Conservation (phyloP, 1,140 invertebrate genomes). For the Solenopsis fugax region DNA sequence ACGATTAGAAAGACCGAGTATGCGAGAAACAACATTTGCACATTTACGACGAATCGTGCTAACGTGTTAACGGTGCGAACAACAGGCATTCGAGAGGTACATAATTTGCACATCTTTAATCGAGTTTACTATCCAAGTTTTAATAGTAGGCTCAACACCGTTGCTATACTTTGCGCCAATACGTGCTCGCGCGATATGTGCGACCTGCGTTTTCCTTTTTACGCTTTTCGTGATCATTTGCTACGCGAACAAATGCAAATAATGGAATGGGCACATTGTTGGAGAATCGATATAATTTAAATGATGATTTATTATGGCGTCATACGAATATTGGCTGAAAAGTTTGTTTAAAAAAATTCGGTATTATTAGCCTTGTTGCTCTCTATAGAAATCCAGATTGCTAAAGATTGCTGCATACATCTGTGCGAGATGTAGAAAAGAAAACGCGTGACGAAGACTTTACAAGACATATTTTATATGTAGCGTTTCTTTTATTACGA, state of each 20-base stretch:
- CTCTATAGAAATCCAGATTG: neutral
- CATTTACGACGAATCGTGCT: constrained; percentile 53
- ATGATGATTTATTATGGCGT: neutral
- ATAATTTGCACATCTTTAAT: constrained; percentile 40
- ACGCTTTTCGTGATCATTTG: neutral
- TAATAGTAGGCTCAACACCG: neutral
- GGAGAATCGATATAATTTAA: neutral
- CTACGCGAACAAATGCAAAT: neutral
- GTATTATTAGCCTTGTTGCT: neutral
- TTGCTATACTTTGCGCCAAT: neutral
- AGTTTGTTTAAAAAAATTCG: neutral
- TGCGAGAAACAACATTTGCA: constrained; percentile 34
- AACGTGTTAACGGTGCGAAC: constrained; percentile 75
- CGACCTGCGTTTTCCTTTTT: neutral
- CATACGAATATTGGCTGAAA: neutral
- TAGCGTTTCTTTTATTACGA: neutral
- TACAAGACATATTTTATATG: neutral
- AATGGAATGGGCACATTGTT: neutral
- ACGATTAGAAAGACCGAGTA: constrained; percentile 52
- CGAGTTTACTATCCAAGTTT: constrained; percentile 19
- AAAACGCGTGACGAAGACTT: neutral
- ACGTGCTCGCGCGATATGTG: neutral
- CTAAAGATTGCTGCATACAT: neutral
- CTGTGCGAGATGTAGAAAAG: neutral
- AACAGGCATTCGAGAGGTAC: constrained; percentile 66